Percentiles rank a stretch among this genome's conserved stretches.
Evolutionary conservation across 53 echinoderm and acorn worm species (phyloP).

Genomic region (Luidia sarsii): DNA sequence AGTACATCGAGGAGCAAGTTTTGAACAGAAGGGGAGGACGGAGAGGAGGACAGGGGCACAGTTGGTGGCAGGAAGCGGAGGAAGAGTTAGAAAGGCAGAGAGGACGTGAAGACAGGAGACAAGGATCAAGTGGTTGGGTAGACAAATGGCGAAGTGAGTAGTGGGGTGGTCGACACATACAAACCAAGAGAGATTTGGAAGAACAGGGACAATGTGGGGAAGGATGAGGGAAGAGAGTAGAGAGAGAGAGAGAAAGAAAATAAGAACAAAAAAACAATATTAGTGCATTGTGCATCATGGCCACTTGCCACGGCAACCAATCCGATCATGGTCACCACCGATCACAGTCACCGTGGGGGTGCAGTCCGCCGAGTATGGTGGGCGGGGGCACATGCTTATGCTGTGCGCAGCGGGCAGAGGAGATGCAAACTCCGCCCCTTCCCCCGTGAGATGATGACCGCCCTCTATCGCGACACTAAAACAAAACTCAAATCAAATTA

Average conservation of each 20-base stretch:
- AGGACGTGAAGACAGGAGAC: too few species aligned
- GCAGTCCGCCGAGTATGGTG: not conserved
- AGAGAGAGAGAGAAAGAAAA: conserved; percentile 20
- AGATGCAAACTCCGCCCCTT: too few species aligned
- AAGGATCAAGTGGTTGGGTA: too few species aligned
- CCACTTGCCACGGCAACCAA: conserved; percentile 15
- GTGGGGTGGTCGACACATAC: not conserved
- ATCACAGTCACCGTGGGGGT: conserved; percentile 9
- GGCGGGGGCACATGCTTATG: conserved; percentile 17
- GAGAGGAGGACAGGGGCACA: too few species aligned
- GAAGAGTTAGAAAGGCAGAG: too few species aligned
- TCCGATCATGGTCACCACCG: not conserved
- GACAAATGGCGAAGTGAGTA: too few species aligned
- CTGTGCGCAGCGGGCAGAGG: not conserved
- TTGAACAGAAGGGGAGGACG: too few species aligned
- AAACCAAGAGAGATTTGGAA: not conserved
- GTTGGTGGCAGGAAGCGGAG: too few species aligned
- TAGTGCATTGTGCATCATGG: conserved; percentile 47
- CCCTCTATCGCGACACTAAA: too few species aligned
- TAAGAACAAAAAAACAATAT: conserved; percentile 13
- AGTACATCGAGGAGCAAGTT: too few species aligned
- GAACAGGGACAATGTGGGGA: not conserved
- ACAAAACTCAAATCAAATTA: too few species aligned
- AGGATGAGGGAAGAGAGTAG: conserved; percentile 12
- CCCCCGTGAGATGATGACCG: too few species aligned